A percentile compares a stretch with the other conserved stretches of the same genome.
These are phyloP conservation scores for Capitulum mitella DNA, from an alignment of 2,888 invertebrate genomes.

Conservation along the genomic window DNA sequence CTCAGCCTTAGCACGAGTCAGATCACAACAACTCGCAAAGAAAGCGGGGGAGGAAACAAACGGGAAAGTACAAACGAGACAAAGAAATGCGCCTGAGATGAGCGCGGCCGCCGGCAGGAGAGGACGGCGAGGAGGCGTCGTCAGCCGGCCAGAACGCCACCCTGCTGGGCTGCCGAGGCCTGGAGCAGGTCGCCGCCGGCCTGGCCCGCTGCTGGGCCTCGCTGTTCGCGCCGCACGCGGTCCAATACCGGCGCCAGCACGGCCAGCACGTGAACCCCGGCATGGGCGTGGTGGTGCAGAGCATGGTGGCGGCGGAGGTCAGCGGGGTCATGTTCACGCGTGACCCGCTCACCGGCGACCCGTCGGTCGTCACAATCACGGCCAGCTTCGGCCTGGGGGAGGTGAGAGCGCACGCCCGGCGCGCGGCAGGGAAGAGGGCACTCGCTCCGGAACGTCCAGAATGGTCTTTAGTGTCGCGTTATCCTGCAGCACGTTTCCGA, in stretches of 20 bases:
- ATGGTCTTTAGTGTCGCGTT: too few species aligned
- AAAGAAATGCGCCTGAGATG: too few species aligned
- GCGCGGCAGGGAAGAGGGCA: too few species aligned
- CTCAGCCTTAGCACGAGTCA: too few species aligned
- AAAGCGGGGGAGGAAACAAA: too few species aligned
- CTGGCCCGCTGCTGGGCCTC: conserved; percentile 74
- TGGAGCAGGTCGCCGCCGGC: conserved; percentile 51
- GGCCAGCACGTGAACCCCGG: conserved; percentile 59
- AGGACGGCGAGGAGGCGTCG: conserved; percentile 70
- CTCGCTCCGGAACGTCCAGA: too few species aligned
- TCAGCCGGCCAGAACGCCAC: conserved; percentile 80
- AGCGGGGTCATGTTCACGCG: conserved; percentile 76
- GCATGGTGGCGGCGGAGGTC: conserved; percentile 59
- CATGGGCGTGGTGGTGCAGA: conserved; percentile 74
- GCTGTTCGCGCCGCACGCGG: conserved; percentile 65
- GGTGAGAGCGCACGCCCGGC: too few species aligned
- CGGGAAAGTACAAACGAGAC: too few species aligned
- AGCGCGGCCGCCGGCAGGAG: conserved; percentile 49
- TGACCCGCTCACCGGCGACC: conserved; percentile 65
- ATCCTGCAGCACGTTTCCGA: too few species aligned
- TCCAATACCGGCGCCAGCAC: conserved; percentile 69
- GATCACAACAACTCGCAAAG: too few species aligned
- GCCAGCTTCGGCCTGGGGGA: conserved; percentile 78
- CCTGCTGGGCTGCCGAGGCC: conserved; percentile 56
- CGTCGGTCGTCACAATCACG: conserved; percentile 60